These are phyloP conservation scores for Cardiocondyla obscurior DNA, from an alignment of 1,140 invertebrate genomes.

Conservation along the genomic window DNA sequence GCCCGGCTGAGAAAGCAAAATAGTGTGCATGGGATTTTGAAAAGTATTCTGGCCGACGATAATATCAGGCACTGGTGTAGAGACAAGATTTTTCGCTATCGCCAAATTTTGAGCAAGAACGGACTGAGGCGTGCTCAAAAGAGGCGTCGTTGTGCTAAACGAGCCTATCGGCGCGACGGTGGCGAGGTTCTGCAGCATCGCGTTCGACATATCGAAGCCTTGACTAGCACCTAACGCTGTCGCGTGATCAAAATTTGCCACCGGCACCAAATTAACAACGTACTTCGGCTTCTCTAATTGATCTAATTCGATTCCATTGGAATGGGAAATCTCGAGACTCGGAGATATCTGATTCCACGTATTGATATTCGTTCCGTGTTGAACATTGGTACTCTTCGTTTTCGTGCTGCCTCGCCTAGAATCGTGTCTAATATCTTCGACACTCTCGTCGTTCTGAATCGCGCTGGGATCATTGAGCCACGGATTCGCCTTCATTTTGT, in stretches of 20 bases:
- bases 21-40: slow-evolving; percentile 76
- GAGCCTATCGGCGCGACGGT: slow-evolving; percentile 67
- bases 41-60: slow-evolving; percentile 79
- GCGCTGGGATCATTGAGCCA: slow-evolving; percentile 72
- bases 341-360: slow-evolving; percentile 78
- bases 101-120: slow-evolving; percentile 47
- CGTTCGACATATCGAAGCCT: slow-evolving; percentile 81
- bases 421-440: slow-evolving; percentile 61
- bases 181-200: slow-evolving; percentile 74
- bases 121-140: slow-evolving; percentile 68
- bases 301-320: slow-evolving; percentile 74
- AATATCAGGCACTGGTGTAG: slow-evolving; percentile 75
- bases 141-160: slow-evolving; percentile 43
- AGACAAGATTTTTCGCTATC: slow-evolving; percentile 31
- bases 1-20: slow-evolving; percentile 69
- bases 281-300: slow-evolving; percentile 80
- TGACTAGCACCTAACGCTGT: slow-evolving; percentile 80
- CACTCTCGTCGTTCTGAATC: slow-evolving; percentile 67
- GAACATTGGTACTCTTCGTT: slow-evolving; percentile 46
- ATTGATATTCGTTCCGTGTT: slow-evolving; percentile 21
- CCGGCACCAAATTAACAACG: slow-evolving; percentile 77
- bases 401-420: slow-evolving; percentile 8
- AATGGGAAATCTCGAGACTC: slow-evolving; percentile 75
- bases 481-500: slow-evolving; percentile 68
- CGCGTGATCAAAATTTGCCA: slow-evolving; percentile 79